These are phyloP conservation scores for Dynastes grantii DNA, from an alignment of 2,888 invertebrate genomes.

Conservation along the genomic window DNA sequence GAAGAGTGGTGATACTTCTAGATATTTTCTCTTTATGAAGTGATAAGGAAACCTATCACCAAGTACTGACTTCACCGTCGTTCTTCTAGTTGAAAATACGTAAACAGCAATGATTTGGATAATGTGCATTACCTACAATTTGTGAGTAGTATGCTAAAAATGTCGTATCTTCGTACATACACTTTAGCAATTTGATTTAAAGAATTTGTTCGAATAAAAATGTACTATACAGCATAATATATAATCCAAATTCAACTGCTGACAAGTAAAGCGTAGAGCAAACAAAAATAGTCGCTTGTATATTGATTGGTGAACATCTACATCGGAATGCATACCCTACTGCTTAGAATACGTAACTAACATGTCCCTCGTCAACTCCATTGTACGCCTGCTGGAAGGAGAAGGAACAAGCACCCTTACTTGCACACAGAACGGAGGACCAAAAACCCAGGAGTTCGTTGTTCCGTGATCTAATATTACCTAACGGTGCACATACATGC, in stretches of 20 bases:
- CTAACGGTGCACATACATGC: constrained; percentile 12
- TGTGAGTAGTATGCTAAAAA: neutral
- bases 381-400: constrained; percentile 58
- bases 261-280: constrained; percentile 56
- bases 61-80: no score
- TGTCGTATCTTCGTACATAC: no score
- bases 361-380: constrained; percentile 60
- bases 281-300: constrained; percentile 57
- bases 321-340: constrained; percentile 63
- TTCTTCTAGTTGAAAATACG: no score
- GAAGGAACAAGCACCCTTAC: constrained; percentile 49
- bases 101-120: no score
- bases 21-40: no score
- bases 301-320: constrained; percentile 64
- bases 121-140: neutral
- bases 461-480: constrained; percentile 17
- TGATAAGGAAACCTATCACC: no score
- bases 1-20: no score
- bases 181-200: neutral
- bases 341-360: constrained; percentile 62
- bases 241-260: constrained; percentile 58
- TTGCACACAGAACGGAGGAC: constrained; percentile 29
- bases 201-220: no score
- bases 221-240: neutral
- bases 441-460: constrained; percentile 19